Evolutionary conservation across 2,888 invertebrate species (phyloP).

Genomic region (Drosophila diplacantha): DNA sequence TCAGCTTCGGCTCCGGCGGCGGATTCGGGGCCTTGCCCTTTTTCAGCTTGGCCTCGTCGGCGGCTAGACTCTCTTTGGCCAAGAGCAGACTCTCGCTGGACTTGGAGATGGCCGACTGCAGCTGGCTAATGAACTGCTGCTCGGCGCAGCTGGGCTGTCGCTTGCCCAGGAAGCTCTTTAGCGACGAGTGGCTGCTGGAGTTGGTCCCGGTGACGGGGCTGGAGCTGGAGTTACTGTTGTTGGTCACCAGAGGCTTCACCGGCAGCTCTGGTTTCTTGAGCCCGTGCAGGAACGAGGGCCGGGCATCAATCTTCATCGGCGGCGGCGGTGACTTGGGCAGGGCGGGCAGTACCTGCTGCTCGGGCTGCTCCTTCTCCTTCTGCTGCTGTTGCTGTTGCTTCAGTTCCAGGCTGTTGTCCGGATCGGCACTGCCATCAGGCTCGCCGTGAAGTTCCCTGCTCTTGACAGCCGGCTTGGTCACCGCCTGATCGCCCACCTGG

Average conservation of each 20-base stretch:
- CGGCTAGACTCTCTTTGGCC: conserved; percentile 42
- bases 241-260: conserved; percentile 81
- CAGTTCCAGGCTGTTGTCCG: conserved; percentile 82
- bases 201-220: conserved; percentile 9
- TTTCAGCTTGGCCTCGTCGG: conserved; percentile 77
- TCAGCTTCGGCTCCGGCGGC: conserved; percentile 75
- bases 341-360: conserved; percentile 79
- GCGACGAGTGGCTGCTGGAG: conserved; percentile 75
- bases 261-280: conserved; percentile 84
- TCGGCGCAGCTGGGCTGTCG: conserved; percentile 77
- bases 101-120: conserved; percentile 79
- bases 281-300: conserved; percentile 86
- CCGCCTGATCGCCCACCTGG: conserved; percentile 72
- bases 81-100: conserved; percentile 68
- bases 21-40: conserved; percentile 89
- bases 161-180: conserved; percentile 80
- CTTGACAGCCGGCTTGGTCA: conserved; percentile 76
- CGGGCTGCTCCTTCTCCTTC: conserved; percentile 80
- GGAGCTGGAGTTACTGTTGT: conserved; percentile 26
- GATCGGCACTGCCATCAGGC: conserved; percentile 91
- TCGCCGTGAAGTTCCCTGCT: conserved; percentile 90
- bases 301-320: conserved; percentile 77
- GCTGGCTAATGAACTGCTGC: conserved; percentile 80
- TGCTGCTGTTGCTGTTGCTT: conserved; percentile 78
- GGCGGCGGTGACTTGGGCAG: conserved; percentile 80